phyloP scores from a whole-genome alignment of 2,113 vertebrate species.

The Nibea coibor region DNA sequence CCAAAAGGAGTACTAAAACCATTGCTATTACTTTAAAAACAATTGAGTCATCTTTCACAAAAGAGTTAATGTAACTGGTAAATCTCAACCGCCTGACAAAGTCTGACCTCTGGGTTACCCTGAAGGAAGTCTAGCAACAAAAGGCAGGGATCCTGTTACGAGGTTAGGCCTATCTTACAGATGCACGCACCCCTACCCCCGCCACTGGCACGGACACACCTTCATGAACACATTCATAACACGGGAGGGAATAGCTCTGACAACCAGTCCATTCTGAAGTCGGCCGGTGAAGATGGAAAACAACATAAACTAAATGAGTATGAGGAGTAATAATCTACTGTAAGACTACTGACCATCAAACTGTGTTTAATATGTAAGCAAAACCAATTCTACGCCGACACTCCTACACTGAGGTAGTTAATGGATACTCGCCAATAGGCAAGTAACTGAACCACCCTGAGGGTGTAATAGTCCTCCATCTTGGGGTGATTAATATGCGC shows the following conservation, averaged over 20 bases:
- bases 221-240: constrained; percentile 43
- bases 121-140: constrained; percentile 65
- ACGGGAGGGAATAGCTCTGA: constrained; percentile 49
- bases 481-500: constrained; percentile 59
- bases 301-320: constrained; percentile 37
- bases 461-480: constrained; percentile 41
- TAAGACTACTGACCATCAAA: constrained; percentile 28
- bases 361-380: constrained; percentile 42
- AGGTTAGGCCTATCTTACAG: constrained; percentile 55
- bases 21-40: constrained; percentile 38
- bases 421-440: constrained; percentile 35
- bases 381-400: constrained; percentile 50
- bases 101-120: constrained; percentile 69
- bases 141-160: constrained; percentile 70
- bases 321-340: constrained; percentile 36
- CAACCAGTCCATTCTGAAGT: constrained; percentile 32
- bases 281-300: constrained; percentile 36
- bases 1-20: neutral
- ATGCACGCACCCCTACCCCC: constrained; percentile 24
- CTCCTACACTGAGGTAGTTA: constrained; percentile 46
- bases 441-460: constrained; percentile 37
- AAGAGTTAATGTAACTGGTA: constrained; percentile 43
- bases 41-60: constrained; percentile 42
- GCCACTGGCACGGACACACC: constrained; percentile 1
- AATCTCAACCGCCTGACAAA: constrained; percentile 70